Evolutionary conservation across 2,113 vertebrate species (phyloP).

Genomic region (Hucho hucho): DNA sequence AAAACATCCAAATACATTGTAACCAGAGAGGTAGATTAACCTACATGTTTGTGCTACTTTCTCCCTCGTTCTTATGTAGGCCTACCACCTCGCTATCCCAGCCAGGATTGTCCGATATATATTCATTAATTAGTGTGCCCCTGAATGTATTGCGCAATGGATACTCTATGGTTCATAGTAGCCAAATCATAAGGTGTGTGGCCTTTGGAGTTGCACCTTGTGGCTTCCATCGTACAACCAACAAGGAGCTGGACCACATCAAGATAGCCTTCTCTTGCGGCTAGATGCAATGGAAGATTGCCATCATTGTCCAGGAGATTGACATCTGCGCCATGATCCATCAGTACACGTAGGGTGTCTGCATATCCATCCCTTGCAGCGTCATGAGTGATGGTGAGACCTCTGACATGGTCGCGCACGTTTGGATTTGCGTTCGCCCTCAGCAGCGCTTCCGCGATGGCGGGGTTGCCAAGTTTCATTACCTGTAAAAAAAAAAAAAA

Average conservation of each 20-base stretch:
- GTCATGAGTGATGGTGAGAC: conserved; percentile 87
- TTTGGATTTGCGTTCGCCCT: conserved; percentile 79
- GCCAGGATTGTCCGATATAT: neutral
- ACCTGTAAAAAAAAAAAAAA: conserved; percentile 77
- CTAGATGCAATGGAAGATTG: conserved; percentile 88
- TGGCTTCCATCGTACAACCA: conserved; percentile 63
- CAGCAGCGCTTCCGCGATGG: conserved; percentile 77
- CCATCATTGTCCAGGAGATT: conserved; percentile 80
- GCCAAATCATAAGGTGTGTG: conserved; percentile 80
- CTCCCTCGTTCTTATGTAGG: neutral
- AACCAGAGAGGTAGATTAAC: neutral
- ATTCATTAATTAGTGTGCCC: neutral
- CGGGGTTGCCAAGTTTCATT: conserved; percentile 80
- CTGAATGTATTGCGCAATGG: conserved; percentile 70
- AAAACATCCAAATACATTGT: neutral
- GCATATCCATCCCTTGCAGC: conserved; percentile 86
- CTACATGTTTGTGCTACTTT: neutral
- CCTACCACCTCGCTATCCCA: neutral
- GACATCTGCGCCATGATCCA: conserved; percentile 79
- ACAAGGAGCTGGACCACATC: conserved; percentile 78
- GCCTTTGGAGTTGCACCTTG: conserved; percentile 72
- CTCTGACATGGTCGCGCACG: conserved; percentile 73
- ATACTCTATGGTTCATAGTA: conserved; percentile 53
- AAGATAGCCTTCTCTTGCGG: conserved; percentile 81
- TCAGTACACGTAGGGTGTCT: conserved; percentile 78